A percentile compares a stretch with the other conserved stretches of the same genome.
Conservation (phyloP, 1,140 invertebrate species). For the Lepidostoma basale region DNA sequence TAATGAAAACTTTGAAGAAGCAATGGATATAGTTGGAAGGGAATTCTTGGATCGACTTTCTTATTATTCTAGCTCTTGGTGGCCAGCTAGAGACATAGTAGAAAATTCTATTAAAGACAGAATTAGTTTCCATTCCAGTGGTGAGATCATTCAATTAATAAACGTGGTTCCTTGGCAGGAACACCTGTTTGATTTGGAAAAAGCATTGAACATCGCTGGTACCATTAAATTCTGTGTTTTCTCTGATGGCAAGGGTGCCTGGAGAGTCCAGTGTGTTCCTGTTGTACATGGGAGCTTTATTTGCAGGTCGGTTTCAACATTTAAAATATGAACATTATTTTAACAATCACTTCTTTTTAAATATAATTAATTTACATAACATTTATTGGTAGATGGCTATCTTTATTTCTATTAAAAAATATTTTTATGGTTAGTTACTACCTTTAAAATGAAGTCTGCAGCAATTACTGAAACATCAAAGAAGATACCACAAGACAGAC, state of each 20-base stretch:
- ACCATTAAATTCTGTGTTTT: slow-evolving; percentile 83
- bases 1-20: slow-evolving; percentile 71
- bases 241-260: slow-evolving; percentile 64
- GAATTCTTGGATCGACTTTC: slow-evolving; percentile 83
- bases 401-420: too few relatives aligned
- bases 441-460: too few relatives aligned
- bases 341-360: too few relatives aligned
- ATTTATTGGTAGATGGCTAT: too few relatives aligned
- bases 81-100: slow-evolving; percentile 81
- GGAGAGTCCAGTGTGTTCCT: slow-evolving; percentile 85
- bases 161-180: slow-evolving; percentile 85
- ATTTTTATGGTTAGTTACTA: too few relatives aligned
- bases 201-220: slow-evolving; percentile 69
- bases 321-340: neutral
- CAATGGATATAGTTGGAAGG: slow-evolving; percentile 76
- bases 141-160: slow-evolving; percentile 79
- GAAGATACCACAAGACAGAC: too few relatives aligned
- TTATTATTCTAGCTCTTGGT: slow-evolving; percentile 76
- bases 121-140: slow-evolving; percentile 66
- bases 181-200: slow-evolving; percentile 84
- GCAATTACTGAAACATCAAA: too few relatives aligned
- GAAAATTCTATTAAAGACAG: slow-evolving; percentile 72
- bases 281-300: slow-evolving; percentile 75
- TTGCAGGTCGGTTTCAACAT: slow-evolving; percentile 65
- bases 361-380: too few relatives aligned